These are phyloP conservation scores for Glaucidium brasilianum DNA, from an alignment of 2,113 vertebrate genomes.

Conservation along the genomic window DNA sequence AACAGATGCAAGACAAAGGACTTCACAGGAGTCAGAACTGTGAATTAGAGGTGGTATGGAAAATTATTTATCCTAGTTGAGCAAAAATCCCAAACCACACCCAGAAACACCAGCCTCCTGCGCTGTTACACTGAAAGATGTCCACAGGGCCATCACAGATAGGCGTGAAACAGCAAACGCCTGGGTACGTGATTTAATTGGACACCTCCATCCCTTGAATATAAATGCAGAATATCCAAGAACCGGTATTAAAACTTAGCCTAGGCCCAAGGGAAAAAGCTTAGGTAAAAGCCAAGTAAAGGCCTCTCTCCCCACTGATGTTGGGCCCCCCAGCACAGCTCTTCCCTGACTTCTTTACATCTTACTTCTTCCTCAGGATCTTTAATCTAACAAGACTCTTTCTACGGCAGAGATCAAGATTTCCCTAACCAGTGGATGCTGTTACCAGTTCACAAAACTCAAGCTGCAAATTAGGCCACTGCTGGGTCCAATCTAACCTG, in stretches of 20 bases:
- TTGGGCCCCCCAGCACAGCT: not conserved
- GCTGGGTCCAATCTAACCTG: not conserved
- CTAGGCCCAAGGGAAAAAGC: not conserved
- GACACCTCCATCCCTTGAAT: not conserved
- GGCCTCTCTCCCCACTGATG: not conserved
- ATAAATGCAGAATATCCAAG: not conserved
- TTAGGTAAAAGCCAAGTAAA: not conserved
- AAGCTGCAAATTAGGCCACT: not conserved
- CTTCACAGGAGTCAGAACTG: not conserved
- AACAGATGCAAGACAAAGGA: not conserved
- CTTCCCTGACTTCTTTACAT: fast-evolving
- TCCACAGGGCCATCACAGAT: not conserved
- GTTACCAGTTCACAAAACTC: not conserved
- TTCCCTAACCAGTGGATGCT: not conserved
- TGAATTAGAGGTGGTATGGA: not conserved
- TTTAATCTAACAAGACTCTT: not conserved
- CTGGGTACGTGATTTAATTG: not conserved
- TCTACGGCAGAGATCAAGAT: fast-evolving
- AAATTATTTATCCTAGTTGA: not conserved
- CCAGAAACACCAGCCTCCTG: not conserved
- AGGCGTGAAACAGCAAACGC: not conserved
- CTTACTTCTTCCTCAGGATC: not conserved
- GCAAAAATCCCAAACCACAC: not conserved
- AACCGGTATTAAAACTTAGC: not conserved
- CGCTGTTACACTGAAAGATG: fast-evolving